phyloP scores from a whole-genome alignment of 2,113 vertebrate genomes.

The Balaeniceps rex region DNA sequence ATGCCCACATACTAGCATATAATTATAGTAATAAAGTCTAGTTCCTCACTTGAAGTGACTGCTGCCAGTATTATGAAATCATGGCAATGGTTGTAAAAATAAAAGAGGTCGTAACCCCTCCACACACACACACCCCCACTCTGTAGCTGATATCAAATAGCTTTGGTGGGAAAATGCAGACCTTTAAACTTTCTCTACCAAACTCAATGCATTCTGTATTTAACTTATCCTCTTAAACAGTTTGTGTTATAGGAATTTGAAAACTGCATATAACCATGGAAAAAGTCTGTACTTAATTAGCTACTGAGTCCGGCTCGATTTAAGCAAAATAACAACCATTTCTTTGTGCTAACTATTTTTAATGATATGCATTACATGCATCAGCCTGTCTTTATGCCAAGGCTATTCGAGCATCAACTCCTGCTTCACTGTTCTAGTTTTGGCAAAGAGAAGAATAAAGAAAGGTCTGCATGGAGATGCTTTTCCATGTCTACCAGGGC shows the following conservation, averaged over 20 bases:
- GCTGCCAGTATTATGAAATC: constrained; percentile 82
- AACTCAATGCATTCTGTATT: constrained; percentile 77
- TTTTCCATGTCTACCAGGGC: constrained; percentile 10
- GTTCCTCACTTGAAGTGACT: constrained; percentile 67
- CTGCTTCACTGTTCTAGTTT: constrained; percentile 30
- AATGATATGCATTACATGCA: constrained; percentile 63
- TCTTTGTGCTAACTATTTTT: constrained; percentile 67
- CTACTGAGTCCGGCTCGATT: constrained; percentile 46
- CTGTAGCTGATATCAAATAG: constrained; percentile 80
- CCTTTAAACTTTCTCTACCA: constrained; percentile 82
- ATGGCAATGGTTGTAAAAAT: constrained; percentile 83
- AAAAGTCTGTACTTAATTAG: constrained; percentile 71
- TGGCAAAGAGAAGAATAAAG: constrained; percentile 16
- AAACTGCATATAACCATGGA: constrained; percentile 67
- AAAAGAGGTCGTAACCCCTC: constrained; percentile 70
- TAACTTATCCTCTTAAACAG: constrained; percentile 73
- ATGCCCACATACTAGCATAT: constrained; percentile 80
- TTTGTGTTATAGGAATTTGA: constrained; percentile 76
- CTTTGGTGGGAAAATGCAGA: constrained; percentile 87
- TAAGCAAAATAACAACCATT: constrained; percentile 62
- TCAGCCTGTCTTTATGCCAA: constrained; percentile 49
- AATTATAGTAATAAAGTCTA: constrained; percentile 76
- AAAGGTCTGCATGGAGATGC: constrained; percentile 23
- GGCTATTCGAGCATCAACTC: neutral
- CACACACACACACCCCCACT: constrained; percentile 79